Evolutionary conservation across 2,113 vertebrate species (phyloP).

Genomic region (Naja naja): DNA sequence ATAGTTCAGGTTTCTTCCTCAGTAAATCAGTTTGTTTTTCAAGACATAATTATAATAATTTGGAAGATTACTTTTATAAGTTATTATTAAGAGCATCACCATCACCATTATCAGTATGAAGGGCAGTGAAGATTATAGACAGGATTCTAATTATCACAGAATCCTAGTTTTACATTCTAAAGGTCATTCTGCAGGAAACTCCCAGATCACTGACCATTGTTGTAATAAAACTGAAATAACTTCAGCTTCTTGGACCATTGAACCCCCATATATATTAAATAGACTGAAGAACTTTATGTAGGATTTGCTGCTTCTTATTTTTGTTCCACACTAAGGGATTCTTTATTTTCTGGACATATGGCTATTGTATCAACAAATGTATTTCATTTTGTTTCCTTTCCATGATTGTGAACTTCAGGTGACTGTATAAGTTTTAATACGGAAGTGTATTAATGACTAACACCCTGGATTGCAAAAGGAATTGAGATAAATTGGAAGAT

Average conservation of each 20-base stretch:
- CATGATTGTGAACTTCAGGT: not conserved
- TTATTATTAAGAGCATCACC: conserved; percentile 1
- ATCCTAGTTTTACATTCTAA: not conserved
- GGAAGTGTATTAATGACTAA: not conserved
- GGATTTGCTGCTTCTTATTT: not conserved
- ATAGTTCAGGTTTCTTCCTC: not conserved
- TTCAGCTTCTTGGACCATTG: not conserved
- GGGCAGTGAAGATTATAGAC: not conserved
- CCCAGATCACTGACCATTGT: not conserved
- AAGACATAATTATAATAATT: conserved; percentile 8
- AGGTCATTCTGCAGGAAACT: not conserved
- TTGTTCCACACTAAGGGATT: not conserved
- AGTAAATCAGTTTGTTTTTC: conserved; percentile 2
- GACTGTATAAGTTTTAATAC: not conserved
- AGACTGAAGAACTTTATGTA: not conserved
- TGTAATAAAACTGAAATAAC: conserved; percentile 19
- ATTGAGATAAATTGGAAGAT: not conserved
- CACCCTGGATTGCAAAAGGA: not conserved
- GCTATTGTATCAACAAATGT: not conserved
- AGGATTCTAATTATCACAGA: not conserved
- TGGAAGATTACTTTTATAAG: not conserved
- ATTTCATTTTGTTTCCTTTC: not conserved
- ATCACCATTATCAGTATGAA: not conserved
- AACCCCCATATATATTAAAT: not conserved
- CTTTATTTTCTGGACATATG: not conserved